Evolutionary conservation across 2,113 vertebrate genomes (phyloP).

Genomic region (Gymnocephalus cernua): DNA sequence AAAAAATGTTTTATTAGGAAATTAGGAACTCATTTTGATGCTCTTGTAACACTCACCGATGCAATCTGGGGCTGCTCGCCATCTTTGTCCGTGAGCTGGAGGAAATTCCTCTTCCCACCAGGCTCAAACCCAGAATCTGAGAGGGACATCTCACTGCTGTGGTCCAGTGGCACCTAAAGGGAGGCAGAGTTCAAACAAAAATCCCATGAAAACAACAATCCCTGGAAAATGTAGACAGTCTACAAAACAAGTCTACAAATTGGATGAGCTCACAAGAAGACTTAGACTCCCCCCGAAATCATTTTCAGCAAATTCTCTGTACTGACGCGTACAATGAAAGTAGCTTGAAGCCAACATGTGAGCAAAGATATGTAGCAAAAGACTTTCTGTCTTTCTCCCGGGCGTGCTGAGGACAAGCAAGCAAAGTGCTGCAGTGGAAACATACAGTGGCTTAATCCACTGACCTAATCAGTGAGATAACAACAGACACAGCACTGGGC

Average conservation of each 20-base stretch:
- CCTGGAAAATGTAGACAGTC: not conserved
- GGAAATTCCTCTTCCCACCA: slow-evolving; percentile 95
- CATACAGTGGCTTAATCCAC: slow-evolving; percentile 80
- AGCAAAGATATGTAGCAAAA: slow-evolving; percentile 20
- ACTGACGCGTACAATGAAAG: slow-evolving; percentile 20
- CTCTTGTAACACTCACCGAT: slow-evolving; percentile 84
- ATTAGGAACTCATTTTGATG: not conserved
- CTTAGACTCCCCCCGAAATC: slow-evolving; percentile 43
- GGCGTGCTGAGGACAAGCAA: slow-evolving; percentile 45
- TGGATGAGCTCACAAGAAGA: slow-evolving; percentile 45
- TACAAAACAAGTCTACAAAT: not conserved
- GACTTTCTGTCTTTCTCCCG: slow-evolving; percentile 37
- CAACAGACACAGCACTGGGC: slow-evolving; percentile 78
- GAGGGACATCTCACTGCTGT: slow-evolving; percentile 91
- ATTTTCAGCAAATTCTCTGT: slow-evolving; percentile 45
- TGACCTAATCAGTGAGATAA: slow-evolving; percentile 85
- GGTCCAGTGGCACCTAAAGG: slow-evolving; percentile 89
- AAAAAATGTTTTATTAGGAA: not conserved
- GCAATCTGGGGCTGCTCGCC: slow-evolving; percentile 94
- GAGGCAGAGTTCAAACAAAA: slow-evolving; percentile 7
- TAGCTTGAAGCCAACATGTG: slow-evolving; percentile 50
- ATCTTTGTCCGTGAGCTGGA: slow-evolving; percentile 95
- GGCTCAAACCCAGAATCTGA: slow-evolving; percentile 94
- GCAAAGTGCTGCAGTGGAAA: slow-evolving; percentile 71
- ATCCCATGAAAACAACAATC: slow-evolving; percentile 4